Conservation (phyloP, 2,797 vertebrate species). For the Taenioides sp. region DNA sequence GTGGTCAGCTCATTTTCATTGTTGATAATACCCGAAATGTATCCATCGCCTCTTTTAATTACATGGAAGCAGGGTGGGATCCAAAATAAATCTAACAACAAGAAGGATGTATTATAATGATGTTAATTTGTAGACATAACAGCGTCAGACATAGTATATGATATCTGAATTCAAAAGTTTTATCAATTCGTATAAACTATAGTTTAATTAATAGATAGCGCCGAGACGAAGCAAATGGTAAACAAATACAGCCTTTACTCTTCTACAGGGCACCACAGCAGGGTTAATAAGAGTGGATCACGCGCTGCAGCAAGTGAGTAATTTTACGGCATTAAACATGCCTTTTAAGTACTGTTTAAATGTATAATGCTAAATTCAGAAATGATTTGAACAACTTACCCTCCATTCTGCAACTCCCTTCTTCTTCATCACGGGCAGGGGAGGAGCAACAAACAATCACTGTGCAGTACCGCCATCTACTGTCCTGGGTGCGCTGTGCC, state of each 20-base stretch:
- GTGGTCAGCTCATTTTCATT: constrained; percentile 11
- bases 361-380: background rate
- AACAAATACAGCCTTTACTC: background rate
- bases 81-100: constrained; percentile 4
- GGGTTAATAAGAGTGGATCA: background rate
- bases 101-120: background rate
- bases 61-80: background rate
- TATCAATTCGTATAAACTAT: background rate
- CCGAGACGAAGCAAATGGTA: background rate
- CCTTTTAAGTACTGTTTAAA: background rate
- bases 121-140: background rate
- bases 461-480: background rate
- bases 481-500: background rate
- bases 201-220: background rate
- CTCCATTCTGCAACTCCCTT: constrained; percentile 2
- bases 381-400: background rate
- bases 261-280: background rate
- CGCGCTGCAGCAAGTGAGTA: background rate
- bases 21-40: constrained; percentile 15
- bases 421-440: background rate
- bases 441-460: too few species aligned
- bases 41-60: constrained; percentile 4
- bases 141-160: background rate
- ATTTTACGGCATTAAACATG: background rate
- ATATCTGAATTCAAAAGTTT: background rate